Percentiles rank a stretch among this genome's conserved stretches.
Evolutionary conservation across 2,113 vertebrate species (phyloP).

Genomic region (Macquaria ambigua): DNA sequence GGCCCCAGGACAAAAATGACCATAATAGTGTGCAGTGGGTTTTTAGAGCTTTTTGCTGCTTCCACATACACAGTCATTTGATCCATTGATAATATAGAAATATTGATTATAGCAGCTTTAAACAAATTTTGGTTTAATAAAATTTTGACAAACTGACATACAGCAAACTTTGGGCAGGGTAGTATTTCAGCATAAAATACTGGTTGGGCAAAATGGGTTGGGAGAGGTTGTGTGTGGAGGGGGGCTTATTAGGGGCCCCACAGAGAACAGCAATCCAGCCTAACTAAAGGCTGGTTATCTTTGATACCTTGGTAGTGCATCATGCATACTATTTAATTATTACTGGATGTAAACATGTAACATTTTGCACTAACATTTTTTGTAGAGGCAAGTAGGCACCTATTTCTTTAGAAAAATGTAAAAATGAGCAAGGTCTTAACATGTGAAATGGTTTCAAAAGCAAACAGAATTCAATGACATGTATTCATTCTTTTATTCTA

Average conservation of each 20-base stretch:
- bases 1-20: too few species aligned
- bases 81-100: too few species aligned
- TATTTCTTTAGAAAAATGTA: too few species aligned
- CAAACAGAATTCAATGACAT: not conserved
- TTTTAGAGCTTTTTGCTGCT: not conserved
- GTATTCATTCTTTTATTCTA: conserved; percentile 11
- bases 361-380: not conserved
- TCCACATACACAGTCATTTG: too few species aligned
- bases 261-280: not conserved
- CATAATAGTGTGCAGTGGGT: not conserved
- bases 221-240: too few species aligned
- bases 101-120: too few species aligned
- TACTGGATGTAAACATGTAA: not conserved
- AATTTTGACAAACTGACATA: too few species aligned
- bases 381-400: not conserved
- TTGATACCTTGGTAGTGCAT: not conserved
- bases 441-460: not conserved
- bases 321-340: not conserved
- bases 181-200: too few species aligned
- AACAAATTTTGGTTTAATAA: too few species aligned
- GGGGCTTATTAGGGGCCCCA: too few species aligned
- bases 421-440: not conserved
- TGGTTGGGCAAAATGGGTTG: too few species aligned
- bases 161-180: too few species aligned
- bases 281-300: not conserved